phyloP scores from a whole-genome alignment of 1,140 invertebrate species.

The Mesaphorura yosii region DNA sequence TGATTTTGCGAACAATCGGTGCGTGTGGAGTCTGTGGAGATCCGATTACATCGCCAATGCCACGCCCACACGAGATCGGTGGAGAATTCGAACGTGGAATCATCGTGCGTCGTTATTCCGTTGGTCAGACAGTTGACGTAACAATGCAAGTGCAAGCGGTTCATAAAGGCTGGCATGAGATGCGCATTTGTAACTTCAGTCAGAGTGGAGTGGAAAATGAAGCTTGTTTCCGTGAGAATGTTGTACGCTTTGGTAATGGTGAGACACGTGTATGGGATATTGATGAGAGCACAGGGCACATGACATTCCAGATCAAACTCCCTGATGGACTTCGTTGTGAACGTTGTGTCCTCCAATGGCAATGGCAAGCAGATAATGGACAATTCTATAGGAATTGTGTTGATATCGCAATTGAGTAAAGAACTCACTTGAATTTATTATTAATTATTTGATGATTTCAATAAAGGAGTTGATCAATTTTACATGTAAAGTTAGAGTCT shows the following conservation, averaged over 20 bases:
- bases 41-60: constrained; percentile 30
- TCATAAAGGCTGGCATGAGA: not conserved
- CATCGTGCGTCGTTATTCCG: constrained; percentile 33
- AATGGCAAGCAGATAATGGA: constrained; percentile 21
- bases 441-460: too few species aligned
- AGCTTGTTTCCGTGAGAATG: too few species aligned
- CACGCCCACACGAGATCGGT: constrained; percentile 36
- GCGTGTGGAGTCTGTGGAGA: constrained; percentile 40
- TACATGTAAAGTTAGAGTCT: too few species aligned
- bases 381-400: not conserved
- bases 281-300: too few species aligned
- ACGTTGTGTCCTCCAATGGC: constrained; percentile 38
- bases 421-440: too few species aligned
- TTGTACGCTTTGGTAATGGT: too few species aligned
- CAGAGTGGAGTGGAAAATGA: too few species aligned
- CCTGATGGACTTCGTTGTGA: constrained; percentile 30
- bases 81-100: constrained; percentile 36
- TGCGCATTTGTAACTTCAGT: not conserved
- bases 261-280: too few species aligned
- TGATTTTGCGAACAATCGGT: constrained; percentile 33
- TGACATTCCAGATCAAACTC: not conserved
- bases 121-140: constrained; percentile 16
- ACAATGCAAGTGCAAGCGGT: not conserved
- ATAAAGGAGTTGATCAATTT: too few species aligned
- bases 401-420: too few species aligned